These are phyloP conservation scores for Lasioglossum malachurum DNA, from an alignment of 2,888 invertebrate species.

Conservation along the genomic window DNA sequence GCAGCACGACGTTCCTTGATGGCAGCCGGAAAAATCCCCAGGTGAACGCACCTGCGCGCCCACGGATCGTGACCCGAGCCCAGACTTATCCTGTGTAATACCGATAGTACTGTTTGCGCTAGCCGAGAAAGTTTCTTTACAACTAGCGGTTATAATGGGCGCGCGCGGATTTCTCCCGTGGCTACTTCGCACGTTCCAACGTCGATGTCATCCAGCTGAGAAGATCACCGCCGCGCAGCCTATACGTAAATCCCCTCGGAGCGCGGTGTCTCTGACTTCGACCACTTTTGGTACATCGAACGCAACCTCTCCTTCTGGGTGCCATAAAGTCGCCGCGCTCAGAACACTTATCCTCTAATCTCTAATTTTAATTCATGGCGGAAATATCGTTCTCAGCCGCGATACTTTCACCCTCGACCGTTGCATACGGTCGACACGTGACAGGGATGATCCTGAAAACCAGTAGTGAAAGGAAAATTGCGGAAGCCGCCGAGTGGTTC, in stretches of 20 bases:
- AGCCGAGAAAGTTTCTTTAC: constrained; percentile 68
- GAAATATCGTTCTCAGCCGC: neutral
- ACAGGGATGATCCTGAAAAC: neutral
- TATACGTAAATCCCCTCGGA: neutral
- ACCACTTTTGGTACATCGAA: neutral
- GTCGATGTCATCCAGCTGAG: constrained; percentile 31
- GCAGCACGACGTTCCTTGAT: constrained; percentile 24
- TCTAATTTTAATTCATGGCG: neutral
- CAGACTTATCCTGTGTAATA: constrained; percentile 68
- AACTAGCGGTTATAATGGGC: constrained; percentile 64
- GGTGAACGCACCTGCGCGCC: constrained; percentile 62
- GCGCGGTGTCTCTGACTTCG: neutral
- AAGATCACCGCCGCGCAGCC: neutral
- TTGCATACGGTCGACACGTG: neutral
- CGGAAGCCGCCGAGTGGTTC: neutral
- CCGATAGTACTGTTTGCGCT: constrained; percentile 68
- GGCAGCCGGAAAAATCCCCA: constrained; percentile 47
- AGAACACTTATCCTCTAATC: neutral
- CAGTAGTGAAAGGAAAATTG: constrained; percentile 8
- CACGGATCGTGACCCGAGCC: constrained; percentile 67
- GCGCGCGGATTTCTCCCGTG: constrained; percentile 76
- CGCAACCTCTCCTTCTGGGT: neutral
- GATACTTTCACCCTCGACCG: constrained; percentile 1
- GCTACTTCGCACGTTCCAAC: constrained; percentile 73
- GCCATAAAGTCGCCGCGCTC: neutral